A percentile compares a stretch with the other conserved stretches of the same genome.
These are phyloP conservation scores for Lasioglossum pauxillum DNA, from an alignment of 2,888 invertebrate genomes.

Conservation along the genomic window DNA sequence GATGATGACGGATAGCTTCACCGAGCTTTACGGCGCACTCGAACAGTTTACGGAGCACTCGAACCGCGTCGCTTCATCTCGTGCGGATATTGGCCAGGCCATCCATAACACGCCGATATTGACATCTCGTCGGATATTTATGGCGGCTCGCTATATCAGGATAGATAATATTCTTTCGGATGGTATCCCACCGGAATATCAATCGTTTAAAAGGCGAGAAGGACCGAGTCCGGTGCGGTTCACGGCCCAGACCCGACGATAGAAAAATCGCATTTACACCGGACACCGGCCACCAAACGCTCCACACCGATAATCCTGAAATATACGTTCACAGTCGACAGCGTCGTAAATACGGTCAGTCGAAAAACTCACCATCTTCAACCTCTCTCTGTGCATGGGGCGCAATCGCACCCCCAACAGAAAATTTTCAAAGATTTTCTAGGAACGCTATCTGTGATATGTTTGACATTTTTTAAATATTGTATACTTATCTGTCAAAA, in stretches of 20 bases:
- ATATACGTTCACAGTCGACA: conserved; percentile 29
- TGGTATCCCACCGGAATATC: conserved; percentile 38
- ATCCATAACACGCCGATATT: conserved; percentile 41
- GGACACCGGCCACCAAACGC: not conserved
- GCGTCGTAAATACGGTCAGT: not conserved
- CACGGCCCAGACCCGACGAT: not conserved
- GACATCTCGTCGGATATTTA: conserved; percentile 47
- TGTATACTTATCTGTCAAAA: too few species aligned
- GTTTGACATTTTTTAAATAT: too few species aligned
- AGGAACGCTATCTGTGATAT: too few species aligned
- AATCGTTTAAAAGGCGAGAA: conserved; percentile 56
- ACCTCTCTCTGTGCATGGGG: too few species aligned
- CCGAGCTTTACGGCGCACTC: conserved; percentile 21
- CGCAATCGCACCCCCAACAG: too few species aligned
- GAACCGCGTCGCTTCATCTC: conserved; percentile 20
- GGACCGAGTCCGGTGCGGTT: not conserved
- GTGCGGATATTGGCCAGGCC: conserved; percentile 38
- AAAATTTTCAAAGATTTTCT: too few species aligned
- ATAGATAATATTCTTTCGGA: conserved; percentile 45
- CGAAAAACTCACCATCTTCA: not conserved
- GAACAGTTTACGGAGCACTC: conserved; percentile 34
- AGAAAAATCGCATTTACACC: conserved; percentile 51
- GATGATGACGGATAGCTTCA: not conserved
- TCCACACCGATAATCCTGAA: conserved; percentile 35
- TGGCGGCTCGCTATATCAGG: conserved; percentile 18